Evolutionary conservation across 53 echinoderm and acorn worm genomes (phyloP).

Genomic region (Stichopus horrens): DNA sequence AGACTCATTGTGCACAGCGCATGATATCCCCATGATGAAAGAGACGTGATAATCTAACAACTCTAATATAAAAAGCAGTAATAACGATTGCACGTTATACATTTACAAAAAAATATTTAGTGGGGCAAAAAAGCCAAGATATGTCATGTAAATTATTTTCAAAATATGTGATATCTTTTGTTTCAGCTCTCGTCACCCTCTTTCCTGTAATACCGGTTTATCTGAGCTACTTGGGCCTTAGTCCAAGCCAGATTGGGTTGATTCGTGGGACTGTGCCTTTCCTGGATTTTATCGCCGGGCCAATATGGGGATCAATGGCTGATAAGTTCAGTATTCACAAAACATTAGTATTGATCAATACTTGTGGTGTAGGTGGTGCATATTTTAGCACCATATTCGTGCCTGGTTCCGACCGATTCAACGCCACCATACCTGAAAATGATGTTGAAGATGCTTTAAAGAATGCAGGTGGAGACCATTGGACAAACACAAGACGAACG

Average conservation of each 20-base stretch:
- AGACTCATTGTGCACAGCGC: too few species aligned
- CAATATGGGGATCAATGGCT: conserved; percentile 80
- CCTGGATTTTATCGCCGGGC: conserved; percentile 72
- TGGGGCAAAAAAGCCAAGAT: too few species aligned
- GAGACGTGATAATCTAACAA: too few species aligned
- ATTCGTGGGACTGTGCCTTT: conserved; percentile 87
- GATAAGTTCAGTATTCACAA: conserved; percentile 93
- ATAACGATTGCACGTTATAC: too few species aligned
- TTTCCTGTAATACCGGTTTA: conserved; percentile 87
- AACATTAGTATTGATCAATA: conserved; percentile 60
- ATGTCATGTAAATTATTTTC: too few species aligned
- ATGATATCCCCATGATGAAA: too few species aligned
- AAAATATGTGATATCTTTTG: conserved; percentile 39
- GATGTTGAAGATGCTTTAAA: not conserved
- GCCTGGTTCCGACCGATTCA: conserved; percentile 50
- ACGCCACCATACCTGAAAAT: not conserved
- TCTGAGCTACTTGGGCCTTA: conserved; percentile 83
- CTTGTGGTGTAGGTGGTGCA: conserved; percentile 66
- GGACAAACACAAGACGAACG: conserved; percentile 22
- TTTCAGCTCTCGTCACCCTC: conserved; percentile 69
- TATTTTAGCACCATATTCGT: conserved; percentile 75
- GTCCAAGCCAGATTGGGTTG: conserved; percentile 78
- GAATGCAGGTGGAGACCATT: conserved; percentile 3
- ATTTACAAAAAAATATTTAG: too few species aligned
- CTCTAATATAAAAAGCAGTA: too few species aligned